Evolutionary conservation across 2,888 invertebrate species (phyloP), one percentile per base, ranked within the genome.

Genomic region (Automeris io): DNA sequence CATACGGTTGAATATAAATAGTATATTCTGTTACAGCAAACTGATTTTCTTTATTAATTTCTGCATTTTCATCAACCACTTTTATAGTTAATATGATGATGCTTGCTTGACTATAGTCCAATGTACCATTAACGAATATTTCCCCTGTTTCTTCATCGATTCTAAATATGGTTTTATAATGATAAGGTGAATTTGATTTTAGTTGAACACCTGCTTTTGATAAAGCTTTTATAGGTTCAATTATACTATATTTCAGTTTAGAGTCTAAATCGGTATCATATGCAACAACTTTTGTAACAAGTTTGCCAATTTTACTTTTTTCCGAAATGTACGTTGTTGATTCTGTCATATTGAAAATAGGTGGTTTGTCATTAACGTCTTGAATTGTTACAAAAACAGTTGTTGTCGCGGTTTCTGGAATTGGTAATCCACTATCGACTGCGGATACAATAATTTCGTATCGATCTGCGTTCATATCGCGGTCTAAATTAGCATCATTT

Each of bases 321-420:
- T 93, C 93, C 0, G 93, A 92, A 3, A 93, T 90, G 50, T 93
- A 93, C 16, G 91, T 90, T 0, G 90, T 88, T 36, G 89, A 89
- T 46, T 90, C 90, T 34, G 89, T 90, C 33, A 88, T 85, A 37
- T 88, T 91, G 50, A 96, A 95, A 42, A 85, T 89, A 0, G 96
- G 96, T 9, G 93, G 90, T 58, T 95, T 95, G 60, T 96, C 93
- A 54, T 95, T 95, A 0, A 93, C 91, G 52, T 94, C 94, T 51
- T 90, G 85, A 2, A 94, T 89, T 26, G 89, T 91, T 2, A 94
- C 90, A 39, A 90, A 91, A 0, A 91, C 92, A 0, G 92, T 92
- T 0, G 94, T 91, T 0, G 93, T 93, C 0, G 93, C 94, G 0
- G 94, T 94, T 79, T 93, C 93, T 5, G 91, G 91, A 13, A 93